Conservation (phyloP, 2,113 vertebrate species). For the Ursus arctos region DNA sequence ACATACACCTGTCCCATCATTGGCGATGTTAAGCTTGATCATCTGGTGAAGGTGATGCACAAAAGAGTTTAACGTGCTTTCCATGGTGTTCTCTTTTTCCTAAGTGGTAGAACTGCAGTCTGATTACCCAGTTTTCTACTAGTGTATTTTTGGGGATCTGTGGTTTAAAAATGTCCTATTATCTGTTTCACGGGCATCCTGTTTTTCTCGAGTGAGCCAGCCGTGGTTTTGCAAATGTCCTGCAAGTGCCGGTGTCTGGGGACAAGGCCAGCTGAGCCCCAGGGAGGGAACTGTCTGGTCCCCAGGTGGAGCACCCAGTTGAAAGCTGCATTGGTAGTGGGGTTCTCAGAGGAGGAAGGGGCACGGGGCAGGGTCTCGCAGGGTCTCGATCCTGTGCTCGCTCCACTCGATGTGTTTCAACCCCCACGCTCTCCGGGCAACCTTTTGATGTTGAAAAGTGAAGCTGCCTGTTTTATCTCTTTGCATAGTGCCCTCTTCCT, state of each 20-base stretch:
- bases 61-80: not conserved
- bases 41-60: not conserved
- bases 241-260: not conserved
- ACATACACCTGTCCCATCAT: rapidly evolving
- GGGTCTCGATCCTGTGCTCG: not conserved
- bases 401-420: not conserved
- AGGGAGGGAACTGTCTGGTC: not conserved
- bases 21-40: not conserved
- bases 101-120: not conserved
- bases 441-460: not conserved
- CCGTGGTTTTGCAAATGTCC: not conserved
- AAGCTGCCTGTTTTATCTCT: not conserved
- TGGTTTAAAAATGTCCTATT: not conserved
- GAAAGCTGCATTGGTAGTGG: rapidly evolving
- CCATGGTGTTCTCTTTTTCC: not conserved
- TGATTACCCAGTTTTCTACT: not conserved
- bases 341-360: not conserved
- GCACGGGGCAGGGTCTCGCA: rapidly evolving
- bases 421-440: not conserved
- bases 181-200: not conserved
- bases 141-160: not conserved
- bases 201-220: not conserved
- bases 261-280: not conserved
- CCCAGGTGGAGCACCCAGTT: not conserved
- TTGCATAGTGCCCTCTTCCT: slow-evolving; percentile 89